Evolutionary conservation across 2,797 vertebrate species (phyloP).

Genomic region (Botia almorhae): DNA sequence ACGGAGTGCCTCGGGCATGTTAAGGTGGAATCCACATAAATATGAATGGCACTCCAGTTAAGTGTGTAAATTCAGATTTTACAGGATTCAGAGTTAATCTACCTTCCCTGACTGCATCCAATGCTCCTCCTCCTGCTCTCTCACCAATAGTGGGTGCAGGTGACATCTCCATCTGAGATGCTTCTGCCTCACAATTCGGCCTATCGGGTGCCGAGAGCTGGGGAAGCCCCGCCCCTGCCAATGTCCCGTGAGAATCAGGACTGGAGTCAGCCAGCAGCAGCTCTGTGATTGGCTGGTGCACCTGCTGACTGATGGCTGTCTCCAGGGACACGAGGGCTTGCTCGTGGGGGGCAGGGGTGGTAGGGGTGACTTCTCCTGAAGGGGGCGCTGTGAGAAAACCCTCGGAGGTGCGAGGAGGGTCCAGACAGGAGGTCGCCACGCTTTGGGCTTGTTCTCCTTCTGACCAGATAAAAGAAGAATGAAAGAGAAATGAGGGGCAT

Average conservation of each 20-base stretch:
- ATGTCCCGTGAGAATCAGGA: conserved; percentile 75
- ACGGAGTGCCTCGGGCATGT: background rate
- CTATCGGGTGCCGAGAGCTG: conserved; percentile 82
- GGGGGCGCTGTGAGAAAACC: conserved; percentile 87
- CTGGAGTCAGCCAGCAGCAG: conserved; percentile 82
- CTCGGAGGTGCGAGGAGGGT: conserved; percentile 82
- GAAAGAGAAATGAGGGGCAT: conserved; percentile 6
- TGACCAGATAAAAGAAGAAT: conserved; percentile 53
- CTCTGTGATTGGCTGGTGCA: conserved; percentile 84
- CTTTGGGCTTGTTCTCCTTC: conserved; percentile 77
- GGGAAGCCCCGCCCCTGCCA: conserved; percentile 79
- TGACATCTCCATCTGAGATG: conserved; percentile 96
- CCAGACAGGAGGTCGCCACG: conserved; percentile 75
- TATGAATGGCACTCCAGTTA: background rate
- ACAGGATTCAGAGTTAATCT: conserved; percentile 72
- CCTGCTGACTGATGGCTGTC: conserved; percentile 84
- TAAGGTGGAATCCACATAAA: conserved; percentile 6
- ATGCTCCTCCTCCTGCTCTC: conserved; percentile 78
- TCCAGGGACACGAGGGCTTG: conserved; percentile 87
- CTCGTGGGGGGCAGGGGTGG: conserved; percentile 82
- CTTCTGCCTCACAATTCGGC: conserved; percentile 84
- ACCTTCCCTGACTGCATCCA: conserved; percentile 84
- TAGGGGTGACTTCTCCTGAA: conserved; percentile 86
- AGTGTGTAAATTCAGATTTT: conserved; percentile 15
- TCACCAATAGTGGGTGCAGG: conserved; percentile 92